phyloP scores from a whole-genome alignment of 2,113 vertebrate genomes.

The Limanda limanda region DNA sequence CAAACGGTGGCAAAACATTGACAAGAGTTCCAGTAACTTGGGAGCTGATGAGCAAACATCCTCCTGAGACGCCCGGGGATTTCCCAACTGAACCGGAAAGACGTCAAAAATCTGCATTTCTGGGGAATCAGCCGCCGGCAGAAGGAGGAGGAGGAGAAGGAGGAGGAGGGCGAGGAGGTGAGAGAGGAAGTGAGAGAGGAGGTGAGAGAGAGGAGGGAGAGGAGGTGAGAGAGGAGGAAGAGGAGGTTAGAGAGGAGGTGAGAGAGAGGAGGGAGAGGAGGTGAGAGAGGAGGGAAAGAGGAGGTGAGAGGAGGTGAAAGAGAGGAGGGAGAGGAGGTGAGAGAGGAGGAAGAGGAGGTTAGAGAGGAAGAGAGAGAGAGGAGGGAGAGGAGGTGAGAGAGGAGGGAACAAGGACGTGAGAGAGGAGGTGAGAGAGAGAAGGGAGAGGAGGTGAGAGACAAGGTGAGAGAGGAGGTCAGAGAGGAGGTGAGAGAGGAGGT shows the following conservation, averaged over 20 bases:
- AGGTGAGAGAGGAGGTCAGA: too few relatives aligned
- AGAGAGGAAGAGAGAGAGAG: constrained; percentile 9
- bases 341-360: constrained; percentile 20
- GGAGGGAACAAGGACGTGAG: too few relatives aligned
- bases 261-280: too few relatives aligned
- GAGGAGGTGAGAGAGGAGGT: too few relatives aligned
- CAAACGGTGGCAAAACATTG: constrained; percentile 5
- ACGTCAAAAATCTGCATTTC: constrained; percentile 19
- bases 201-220: constrained; percentile 23
- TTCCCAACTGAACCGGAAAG: constrained; percentile 26
- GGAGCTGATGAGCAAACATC: constrained; percentile 24
- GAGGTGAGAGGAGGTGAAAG: constrained; percentile 8
- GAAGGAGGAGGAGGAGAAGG: constrained; percentile 12
- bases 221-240: constrained; percentile 1
- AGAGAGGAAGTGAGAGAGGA: too few relatives aligned
- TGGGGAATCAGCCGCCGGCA: constrained; percentile 15
- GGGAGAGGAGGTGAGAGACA: too few relatives aligned
- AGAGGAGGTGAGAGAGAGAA: too few relatives aligned
- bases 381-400: constrained; percentile 60
- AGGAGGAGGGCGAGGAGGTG: background rate
- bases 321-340: constrained; percentile 55
- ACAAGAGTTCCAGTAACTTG: background rate
- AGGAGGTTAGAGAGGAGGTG: too few relatives aligned
- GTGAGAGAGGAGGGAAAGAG: constrained; percentile 23
- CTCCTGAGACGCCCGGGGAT: constrained; percentile 14